Conservation (phyloP, 2,113 vertebrate species). For the Tonatia bakeri region DNA sequence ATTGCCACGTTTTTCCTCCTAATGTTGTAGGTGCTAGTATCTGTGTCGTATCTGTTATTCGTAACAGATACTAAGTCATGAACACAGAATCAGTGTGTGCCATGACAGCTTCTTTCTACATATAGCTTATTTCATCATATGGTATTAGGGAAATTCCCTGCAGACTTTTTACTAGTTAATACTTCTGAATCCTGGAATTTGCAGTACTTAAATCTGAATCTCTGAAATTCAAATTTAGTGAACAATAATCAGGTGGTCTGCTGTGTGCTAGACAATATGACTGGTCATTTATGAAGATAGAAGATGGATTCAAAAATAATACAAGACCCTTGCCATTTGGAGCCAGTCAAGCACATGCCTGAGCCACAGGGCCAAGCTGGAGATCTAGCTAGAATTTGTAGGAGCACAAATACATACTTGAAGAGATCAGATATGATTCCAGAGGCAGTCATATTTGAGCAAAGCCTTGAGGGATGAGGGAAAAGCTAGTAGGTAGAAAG, state of each 20-base stretch:
- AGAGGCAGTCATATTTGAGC: background rate
- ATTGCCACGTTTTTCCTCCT: slow-evolving; percentile 41
- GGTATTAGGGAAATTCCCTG: slow-evolving; percentile 36
- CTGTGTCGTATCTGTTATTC: slow-evolving; percentile 37
- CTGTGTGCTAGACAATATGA: background rate
- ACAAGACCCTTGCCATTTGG: background rate
- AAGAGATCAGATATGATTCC: background rate
- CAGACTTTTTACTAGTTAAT: slow-evolving; percentile 13
- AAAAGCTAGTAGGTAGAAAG: background rate
- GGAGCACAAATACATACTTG: background rate
- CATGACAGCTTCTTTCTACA: slow-evolving; percentile 27
- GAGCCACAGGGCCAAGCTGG: background rate
- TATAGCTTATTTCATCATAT: background rate
- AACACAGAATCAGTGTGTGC: background rate
- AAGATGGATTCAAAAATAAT: background rate
- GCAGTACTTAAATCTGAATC: background rate
- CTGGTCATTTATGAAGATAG: background rate
- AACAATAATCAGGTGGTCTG: background rate
- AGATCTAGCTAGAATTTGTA: background rate
- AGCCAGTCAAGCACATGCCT: background rate
- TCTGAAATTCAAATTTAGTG: background rate
- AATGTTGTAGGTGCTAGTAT: slow-evolving; percentile 28
- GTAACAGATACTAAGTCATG: slow-evolving; percentile 26
- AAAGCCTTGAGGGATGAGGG: background rate
- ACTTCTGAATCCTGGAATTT: background rate